phyloP scores from a whole-genome alignment of 2,797 vertebrate species.

The Toxotes lorentzi region DNA sequence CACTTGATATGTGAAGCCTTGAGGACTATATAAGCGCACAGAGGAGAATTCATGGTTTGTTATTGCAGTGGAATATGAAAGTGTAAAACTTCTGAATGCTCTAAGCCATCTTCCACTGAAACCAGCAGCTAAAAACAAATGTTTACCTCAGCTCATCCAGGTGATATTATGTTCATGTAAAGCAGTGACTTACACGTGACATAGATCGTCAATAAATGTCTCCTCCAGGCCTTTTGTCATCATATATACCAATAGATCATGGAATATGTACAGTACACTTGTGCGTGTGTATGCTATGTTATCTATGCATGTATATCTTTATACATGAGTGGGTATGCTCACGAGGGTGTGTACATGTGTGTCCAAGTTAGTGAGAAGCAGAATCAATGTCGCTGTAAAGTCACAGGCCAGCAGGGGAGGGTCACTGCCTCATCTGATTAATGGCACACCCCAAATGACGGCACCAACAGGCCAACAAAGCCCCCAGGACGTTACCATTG shows the following conservation, averaged over 20 bases:
- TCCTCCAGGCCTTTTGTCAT: background rate
- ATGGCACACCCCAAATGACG: slow-evolving; percentile 68
- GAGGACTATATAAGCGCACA: background rate
- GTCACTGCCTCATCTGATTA: slow-evolving; percentile 71
- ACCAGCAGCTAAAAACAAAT: background rate
- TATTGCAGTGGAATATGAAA: background rate
- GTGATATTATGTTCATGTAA: background rate
- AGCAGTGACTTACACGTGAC: background rate
- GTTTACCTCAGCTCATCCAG: background rate
- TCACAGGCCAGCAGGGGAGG: slow-evolving; percentile 65
- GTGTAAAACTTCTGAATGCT: background rate
- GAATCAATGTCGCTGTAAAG: slow-evolving; percentile 67
- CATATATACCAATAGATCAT: background rate
- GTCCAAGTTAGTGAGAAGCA: slow-evolving; percentile 48
- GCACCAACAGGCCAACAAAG: slow-evolving; percentile 60
- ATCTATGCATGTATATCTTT: background rate
- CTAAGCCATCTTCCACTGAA: background rate
- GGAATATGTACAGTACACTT: background rate
- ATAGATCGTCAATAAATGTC: background rate
- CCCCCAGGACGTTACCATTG: slow-evolving; percentile 65
- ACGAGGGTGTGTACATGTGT: background rate
- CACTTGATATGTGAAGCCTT: background rate
- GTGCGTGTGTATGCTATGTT: background rate
- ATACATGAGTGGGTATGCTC: background rate
- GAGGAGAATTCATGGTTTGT: slow-evolving; percentile 26